Evolutionary conservation across 2,797 vertebrate species (phyloP), one percentile per base, ranked within the genome.

Genomic region (Chloroceryle inda): DNA sequence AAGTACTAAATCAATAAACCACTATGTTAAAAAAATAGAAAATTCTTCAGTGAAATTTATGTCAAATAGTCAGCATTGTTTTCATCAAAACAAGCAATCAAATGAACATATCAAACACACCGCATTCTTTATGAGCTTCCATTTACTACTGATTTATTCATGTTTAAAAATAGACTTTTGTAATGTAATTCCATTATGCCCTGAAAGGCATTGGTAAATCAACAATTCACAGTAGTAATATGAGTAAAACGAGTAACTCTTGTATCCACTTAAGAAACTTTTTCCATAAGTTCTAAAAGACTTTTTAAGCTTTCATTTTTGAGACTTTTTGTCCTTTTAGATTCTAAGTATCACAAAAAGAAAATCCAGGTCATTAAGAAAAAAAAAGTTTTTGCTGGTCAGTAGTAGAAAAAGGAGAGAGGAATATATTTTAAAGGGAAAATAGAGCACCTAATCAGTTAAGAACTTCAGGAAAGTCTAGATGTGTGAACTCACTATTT

Each of bases 141-240:
- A 86, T 91, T 92, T 94, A 58, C 11, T 73, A 52, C 18, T 92
- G 69, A 95, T 94, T 95, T 95, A 94, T 91, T 95, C 11, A 37
- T 52, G 47, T 69, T 81, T 75, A 40, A 88, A 94, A 96, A 81
- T 84, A 22, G 72, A 94, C 5, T 81, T 94, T 80, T 8, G 1
- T 10, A 21, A 42, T 83, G 31, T 38, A 78, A 67, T 6, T 68
- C 72, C 29, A 68, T 85, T 94, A 89, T 52, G 8, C 6, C 29
- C 17, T 75, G 44, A 87, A 93, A 96, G n/a, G 5, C 45, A 47
- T 40, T 68, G 53, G 6, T 75, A 88, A 96, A 47, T 64, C 38
- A 80, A 75, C 5, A 67, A 47, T 75, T 89, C 24, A 47, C 4
- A 8, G 3, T 7, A 69, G 11, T 21, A 77, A n/a, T 29, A 86